Conservation (phyloP, 2,888 invertebrate genomes). For the Opisthograptis luteolata region DNA sequence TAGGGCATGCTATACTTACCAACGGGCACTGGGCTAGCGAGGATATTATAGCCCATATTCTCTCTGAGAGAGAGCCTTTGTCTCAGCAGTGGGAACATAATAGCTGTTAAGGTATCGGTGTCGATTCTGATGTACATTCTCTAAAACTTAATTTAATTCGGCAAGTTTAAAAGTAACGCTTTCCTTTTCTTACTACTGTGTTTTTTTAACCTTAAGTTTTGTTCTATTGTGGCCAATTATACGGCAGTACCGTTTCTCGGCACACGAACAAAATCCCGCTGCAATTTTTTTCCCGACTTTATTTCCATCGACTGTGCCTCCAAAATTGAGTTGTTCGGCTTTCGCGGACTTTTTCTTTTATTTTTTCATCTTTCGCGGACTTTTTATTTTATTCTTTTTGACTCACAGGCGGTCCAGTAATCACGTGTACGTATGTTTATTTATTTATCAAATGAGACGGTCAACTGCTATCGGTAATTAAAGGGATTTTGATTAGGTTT, state of each 20-base stretch:
- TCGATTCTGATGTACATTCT: too few relatives aligned
- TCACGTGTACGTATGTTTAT: constrained; percentile 77
- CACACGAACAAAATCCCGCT: constrained; percentile 61
- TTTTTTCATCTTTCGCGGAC: constrained; percentile 41
- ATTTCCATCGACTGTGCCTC: constrained; percentile 74
- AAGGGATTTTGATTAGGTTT: constrained; percentile 20
- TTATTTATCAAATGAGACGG: constrained; percentile 66
- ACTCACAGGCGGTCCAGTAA: constrained; percentile 75
- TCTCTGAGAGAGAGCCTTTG: too few relatives aligned
- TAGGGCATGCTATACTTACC: too few relatives aligned
- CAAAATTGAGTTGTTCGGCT: constrained; percentile 83
- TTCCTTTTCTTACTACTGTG: too few relatives aligned
- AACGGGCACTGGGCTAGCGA: too few relatives aligned
- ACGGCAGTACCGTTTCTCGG: constrained; percentile 30
- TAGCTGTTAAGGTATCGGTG: too few relatives aligned
- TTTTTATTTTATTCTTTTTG: constrained; percentile 57
- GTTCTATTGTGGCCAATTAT: not conserved
- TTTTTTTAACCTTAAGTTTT: not conserved
- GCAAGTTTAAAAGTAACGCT: too few relatives aligned
- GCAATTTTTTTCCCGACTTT: constrained; percentile 66
- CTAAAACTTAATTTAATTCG: too few relatives aligned
- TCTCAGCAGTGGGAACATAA: too few relatives aligned
- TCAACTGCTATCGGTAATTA: constrained; percentile 33
- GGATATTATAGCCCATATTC: too few relatives aligned
- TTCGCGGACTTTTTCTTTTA: constrained; percentile 56